phyloP scores from a whole-genome alignment of 2,888 invertebrate species.

The Aromia moschata region DNA sequence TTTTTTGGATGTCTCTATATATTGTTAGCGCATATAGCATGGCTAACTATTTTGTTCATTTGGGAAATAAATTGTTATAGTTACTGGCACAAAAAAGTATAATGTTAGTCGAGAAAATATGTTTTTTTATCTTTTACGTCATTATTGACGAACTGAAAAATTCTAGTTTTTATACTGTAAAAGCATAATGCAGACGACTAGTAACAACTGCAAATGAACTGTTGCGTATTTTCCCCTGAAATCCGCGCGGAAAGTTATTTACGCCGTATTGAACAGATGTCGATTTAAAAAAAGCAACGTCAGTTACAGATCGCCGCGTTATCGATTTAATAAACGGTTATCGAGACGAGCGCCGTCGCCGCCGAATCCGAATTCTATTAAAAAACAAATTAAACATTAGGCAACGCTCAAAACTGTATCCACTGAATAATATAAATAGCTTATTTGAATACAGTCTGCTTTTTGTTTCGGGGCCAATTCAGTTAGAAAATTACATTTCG shows the following conservation, averaged over 20 bases:
- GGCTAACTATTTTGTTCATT: too few species aligned
- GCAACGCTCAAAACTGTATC: constrained; percentile 9
- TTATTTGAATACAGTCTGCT: constrained; percentile 2
- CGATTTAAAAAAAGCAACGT: constrained; percentile 10
- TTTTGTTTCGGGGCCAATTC: constrained; percentile 1
- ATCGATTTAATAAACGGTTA: constrained; percentile 18
- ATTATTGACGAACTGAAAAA: too few species aligned
- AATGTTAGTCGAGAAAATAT: too few species aligned
- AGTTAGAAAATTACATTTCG: constrained; percentile 9
- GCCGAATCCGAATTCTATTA: constrained; percentile 28
- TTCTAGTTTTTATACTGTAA: too few species aligned
- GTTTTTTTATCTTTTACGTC: too few species aligned
- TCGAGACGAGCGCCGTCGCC: constrained; percentile 4
- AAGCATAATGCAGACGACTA: too few species aligned
- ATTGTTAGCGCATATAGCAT: too few species aligned
- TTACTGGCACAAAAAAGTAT: too few species aligned
- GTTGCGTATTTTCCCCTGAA: too few species aligned
- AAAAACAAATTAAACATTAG: constrained; percentile 23
- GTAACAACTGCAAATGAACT: too few species aligned
- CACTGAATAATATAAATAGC: constrained; percentile 8
- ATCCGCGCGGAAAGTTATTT: background rate
- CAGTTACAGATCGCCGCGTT: constrained; percentile 21
- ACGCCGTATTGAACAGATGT: background rate
- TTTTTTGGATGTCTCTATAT: too few species aligned
- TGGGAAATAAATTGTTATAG: too few species aligned